Conservation (phyloP, 2,888 invertebrate species). For the Molanna angustata region DNA sequence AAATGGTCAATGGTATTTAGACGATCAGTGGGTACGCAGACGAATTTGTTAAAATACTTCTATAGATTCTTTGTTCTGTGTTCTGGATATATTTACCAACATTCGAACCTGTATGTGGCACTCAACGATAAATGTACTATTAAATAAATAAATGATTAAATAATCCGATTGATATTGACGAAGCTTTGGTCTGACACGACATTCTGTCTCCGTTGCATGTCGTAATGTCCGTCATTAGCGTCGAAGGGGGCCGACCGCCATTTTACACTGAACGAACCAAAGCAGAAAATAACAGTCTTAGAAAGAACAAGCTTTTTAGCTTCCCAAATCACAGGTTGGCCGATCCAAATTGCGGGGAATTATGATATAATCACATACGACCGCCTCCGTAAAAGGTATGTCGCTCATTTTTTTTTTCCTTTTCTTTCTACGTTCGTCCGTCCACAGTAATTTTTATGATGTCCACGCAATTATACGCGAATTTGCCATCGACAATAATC, state of each 20-base stretch:
- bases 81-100: too few relatives aligned
- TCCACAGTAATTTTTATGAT: neutral
- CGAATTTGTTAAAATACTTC: too few relatives aligned
- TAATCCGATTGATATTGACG: too few relatives aligned
- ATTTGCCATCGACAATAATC: constrained; percentile 26
- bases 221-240: constrained; percentile 28
- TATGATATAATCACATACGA: constrained; percentile 27
- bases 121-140: too few relatives aligned
- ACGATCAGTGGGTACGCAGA: too few relatives aligned
- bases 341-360: constrained; percentile 28
- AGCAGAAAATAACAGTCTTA: constrained; percentile 31
- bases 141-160: neutral
- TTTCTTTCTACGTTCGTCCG: too few relatives aligned
- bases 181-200: constrained; percentile 16
- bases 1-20: too few relatives aligned
- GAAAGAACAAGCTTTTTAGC: constrained; percentile 32
- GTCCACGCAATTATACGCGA: constrained; percentile 25
- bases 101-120: too few relatives aligned
- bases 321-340: constrained; percentile 30
- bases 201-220: constrained; percentile 18
- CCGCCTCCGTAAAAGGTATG: constrained; percentile 1
- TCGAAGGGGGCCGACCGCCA: constrained; percentile 20
- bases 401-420: neutral
- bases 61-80: too few relatives aligned
- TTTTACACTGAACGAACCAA: constrained; percentile 30